These are phyloP conservation scores for Mionectes macconnelli DNA, from an alignment of 2,113 vertebrate species.

Conservation along the genomic window DNA sequence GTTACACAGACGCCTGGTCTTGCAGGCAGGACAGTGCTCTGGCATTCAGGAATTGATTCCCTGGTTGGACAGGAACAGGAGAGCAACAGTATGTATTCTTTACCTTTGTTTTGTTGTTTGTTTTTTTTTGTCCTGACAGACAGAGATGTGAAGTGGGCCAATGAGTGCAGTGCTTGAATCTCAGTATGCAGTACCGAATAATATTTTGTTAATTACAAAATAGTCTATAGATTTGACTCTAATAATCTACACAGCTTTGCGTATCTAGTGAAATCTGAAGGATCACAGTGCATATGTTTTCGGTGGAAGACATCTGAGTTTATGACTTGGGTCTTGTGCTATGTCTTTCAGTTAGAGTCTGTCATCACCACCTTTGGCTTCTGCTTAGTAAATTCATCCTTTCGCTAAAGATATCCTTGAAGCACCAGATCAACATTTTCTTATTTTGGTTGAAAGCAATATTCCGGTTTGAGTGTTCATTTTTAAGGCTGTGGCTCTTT, in stretches of 20 bases:
- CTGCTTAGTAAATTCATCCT: neutral
- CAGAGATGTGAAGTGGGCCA: neutral
- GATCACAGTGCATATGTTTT: neutral
- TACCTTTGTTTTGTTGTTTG: neutral
- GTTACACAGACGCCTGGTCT: neutral
- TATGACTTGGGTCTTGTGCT: neutral
- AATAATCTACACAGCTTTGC: neutral
- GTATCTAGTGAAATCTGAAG: neutral
- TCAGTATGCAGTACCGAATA: neutral
- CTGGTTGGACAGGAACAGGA: neutral
- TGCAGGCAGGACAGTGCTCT: neutral
- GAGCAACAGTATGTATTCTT: slow-evolving; percentile 39
- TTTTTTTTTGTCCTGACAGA: neutral
- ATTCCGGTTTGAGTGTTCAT: neutral
- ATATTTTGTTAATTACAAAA: neutral
- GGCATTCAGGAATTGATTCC: neutral
- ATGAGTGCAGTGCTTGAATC: neutral
- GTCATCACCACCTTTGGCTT: neutral
- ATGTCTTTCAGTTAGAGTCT: neutral
- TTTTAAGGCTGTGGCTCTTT: neutral
- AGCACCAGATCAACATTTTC: neutral
- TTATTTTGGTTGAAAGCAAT: neutral
- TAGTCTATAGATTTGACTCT: neutral
- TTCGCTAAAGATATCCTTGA: neutral
- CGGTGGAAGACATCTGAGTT: neutral